Evolutionary conservation across 2,888 invertebrate species (phyloP).

Genomic region (Apotomis turbidana): DNA sequence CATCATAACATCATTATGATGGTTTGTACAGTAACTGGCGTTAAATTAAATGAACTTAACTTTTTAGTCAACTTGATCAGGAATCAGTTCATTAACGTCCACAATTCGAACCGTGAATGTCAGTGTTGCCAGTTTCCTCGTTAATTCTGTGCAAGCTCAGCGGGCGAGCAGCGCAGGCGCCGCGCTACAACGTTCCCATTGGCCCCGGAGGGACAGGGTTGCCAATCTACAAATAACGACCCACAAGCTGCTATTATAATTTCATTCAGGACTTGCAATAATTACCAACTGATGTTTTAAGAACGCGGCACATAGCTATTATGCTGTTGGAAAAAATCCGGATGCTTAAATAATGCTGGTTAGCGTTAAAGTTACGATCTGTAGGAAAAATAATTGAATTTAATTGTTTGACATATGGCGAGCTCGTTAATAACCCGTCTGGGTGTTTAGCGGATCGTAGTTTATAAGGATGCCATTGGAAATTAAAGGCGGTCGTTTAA

Average conservation of each 20-base stretch:
- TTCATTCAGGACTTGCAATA: conserved; percentile 71
- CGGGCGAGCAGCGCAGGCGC: conserved; percentile 77
- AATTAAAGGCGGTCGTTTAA: not conserved
- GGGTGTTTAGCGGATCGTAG: conserved; percentile 29
- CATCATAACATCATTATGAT: too few species aligned
- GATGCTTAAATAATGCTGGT: conserved; percentile 40
- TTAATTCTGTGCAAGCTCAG: conserved; percentile 57
- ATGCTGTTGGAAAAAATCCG: conserved; percentile 47
- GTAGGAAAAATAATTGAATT: conserved; percentile 38
- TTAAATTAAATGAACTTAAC: too few species aligned
- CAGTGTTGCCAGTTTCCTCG: conserved; percentile 37
- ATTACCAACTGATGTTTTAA: conserved; percentile 57
- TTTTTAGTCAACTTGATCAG: too few species aligned
- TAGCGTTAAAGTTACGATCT: conserved; percentile 30
- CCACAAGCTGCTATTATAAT: conserved; percentile 69
- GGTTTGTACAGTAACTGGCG: too few species aligned
- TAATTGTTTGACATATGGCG: conserved; percentile 38
- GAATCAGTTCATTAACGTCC: not conserved
- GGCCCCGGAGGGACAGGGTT: conserved; percentile 77
- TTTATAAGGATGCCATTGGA: conserved; percentile 24
- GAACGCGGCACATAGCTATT: conserved; percentile 59
- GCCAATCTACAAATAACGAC: conserved; percentile 76
- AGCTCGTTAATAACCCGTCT: conserved; percentile 22
- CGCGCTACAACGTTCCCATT: conserved; percentile 73
- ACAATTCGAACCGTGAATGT: conserved; percentile 18